Evolutionary conservation across 53 echinoderm and acorn worm genomes (phyloP).

Genomic region (Holothuria leucospilota): DNA sequence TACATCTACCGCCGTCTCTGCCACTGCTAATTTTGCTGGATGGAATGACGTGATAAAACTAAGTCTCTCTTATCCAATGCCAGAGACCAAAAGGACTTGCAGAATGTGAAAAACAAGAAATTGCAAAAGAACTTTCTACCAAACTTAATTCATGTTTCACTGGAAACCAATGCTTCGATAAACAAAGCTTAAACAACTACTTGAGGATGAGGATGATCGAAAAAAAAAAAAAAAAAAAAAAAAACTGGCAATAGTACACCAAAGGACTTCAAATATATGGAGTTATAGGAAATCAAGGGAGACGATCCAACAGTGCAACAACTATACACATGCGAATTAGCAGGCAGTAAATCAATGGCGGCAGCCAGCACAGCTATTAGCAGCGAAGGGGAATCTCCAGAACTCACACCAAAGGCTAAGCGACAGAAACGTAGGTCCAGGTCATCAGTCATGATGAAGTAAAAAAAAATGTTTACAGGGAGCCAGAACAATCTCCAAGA

Average conservation of each 20-base stretch:
- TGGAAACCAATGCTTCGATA: constrained; percentile 19
- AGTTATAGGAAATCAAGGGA: constrained; percentile 12
- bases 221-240: too few species aligned
- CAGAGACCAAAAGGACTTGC: not conserved
- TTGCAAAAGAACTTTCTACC: not conserved
- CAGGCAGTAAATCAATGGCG: not conserved
- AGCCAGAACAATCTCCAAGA: not conserved
- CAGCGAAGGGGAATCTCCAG: constrained; percentile 8
- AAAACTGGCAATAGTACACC: constrained; percentile 14
- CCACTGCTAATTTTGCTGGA: not conserved
- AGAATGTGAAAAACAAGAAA: constrained; percentile 24
- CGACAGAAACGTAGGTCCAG: too few species aligned
- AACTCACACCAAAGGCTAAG: not conserved
- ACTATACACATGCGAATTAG: not conserved
- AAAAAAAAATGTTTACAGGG: not conserved
- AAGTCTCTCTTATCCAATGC: not conserved
- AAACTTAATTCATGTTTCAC: not conserved
- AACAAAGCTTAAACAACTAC: constrained; percentile 6
- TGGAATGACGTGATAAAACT: constrained; percentile 19
- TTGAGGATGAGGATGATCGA: constrained; percentile 2
- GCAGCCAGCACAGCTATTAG: constrained; percentile 4
- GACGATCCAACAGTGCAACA: constrained; percentile 26
- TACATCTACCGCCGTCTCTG: too few species aligned
- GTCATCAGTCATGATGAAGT: not conserved
- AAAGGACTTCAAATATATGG: constrained; percentile 14